Conservation (phyloP, 2,888 invertebrate species). For the Portevinia maculata region DNA sequence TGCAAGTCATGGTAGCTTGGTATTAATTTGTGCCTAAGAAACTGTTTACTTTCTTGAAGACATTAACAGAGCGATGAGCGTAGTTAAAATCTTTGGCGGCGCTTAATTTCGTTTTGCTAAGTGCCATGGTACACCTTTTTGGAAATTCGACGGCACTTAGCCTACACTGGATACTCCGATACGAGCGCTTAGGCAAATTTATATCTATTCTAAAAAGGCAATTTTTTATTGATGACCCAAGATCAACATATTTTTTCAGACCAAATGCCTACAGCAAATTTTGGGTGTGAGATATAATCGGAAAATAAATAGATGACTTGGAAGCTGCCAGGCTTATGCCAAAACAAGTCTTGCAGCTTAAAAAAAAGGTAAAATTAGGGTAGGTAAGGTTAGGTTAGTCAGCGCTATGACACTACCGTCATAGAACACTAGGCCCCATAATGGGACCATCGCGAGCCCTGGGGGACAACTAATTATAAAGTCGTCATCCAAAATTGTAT, state of each 20-base stretch:
- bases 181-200: constrained; percentile 13
- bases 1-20: not conserved
- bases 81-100: constrained; percentile 5
- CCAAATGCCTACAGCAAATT: no score
- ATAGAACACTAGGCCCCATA: no score
- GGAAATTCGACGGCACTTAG: constrained; percentile 10
- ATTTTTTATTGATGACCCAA: not conserved
- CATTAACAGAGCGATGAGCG: constrained; percentile 36
- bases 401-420: no score
- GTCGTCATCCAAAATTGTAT: no score
- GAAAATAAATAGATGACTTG: no score
- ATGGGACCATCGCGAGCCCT: no score
- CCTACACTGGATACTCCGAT: not conserved
- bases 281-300: no score
- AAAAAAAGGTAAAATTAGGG: no score
- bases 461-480: no score
- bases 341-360: no score
- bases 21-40: not conserved
- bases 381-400: no score
- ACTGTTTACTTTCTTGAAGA: constrained; percentile 15
- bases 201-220: constrained; percentile 25
- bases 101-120: constrained; percentile 27
- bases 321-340: no score
- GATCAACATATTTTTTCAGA: constrained; percentile 37
- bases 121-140: constrained; percentile 17